phyloP scores from a whole-genome alignment of 23 tunicate genomes.

The Corella eumyota region DNA sequence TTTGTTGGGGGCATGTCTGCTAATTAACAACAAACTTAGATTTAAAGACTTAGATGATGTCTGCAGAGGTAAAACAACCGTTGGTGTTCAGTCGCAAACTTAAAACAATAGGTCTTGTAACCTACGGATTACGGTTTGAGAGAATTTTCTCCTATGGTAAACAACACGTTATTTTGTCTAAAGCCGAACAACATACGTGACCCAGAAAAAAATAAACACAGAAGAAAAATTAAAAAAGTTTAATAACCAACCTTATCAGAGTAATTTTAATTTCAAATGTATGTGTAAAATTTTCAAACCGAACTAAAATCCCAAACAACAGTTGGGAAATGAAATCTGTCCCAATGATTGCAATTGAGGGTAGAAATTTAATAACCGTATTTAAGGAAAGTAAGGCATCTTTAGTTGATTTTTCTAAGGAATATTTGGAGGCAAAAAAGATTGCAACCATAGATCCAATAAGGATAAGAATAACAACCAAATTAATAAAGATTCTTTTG shows the following conservation, averaged over 20 bases:
- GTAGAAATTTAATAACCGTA: slow-evolving; percentile 54
- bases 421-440: slow-evolving; percentile 52
- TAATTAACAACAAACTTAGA: no score
- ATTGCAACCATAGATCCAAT: slow-evolving; percentile 47
- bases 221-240: no score
- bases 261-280: slow-evolving; percentile 69
- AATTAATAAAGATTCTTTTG: slow-evolving; percentile 60
- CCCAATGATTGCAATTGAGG: slow-evolving; percentile 70
- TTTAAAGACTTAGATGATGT: no score
- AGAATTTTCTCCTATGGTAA: no score
- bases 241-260: slow-evolving; percentile 41
- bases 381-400: slow-evolving; percentile 37
- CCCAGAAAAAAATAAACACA: no score
- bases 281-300: slow-evolving; percentile 64
- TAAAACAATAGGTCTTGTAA: no score
- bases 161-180: no score
- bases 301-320: slow-evolving; percentile 41
- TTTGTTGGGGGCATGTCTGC: no score
- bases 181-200: no score
- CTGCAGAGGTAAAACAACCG: no score
- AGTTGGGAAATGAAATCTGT: slow-evolving; percentile 74
- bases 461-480: slow-evolving; percentile 35
- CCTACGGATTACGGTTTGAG: no score
- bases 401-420: slow-evolving; percentile 16
- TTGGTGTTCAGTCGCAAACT: no score